Percentiles rank a stretch among this genome's conserved stretches.
Conservation (phyloP, 2,797 vertebrate species). For the Parauchenoglanis punctatus region DNA sequence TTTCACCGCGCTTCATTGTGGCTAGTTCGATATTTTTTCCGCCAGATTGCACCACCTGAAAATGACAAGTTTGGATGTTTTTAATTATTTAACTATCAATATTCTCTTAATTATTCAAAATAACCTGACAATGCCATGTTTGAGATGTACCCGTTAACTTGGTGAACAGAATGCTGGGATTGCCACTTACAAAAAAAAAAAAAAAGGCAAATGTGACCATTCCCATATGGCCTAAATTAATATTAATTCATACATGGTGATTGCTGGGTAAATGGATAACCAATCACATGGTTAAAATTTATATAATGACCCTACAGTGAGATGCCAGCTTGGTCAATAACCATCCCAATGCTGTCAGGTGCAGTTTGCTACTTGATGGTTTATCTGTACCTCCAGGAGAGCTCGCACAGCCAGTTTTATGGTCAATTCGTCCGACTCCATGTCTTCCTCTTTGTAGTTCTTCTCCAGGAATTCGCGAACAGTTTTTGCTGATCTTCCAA, state of each 20-base stretch:
- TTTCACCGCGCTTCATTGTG: conserved; percentile 79
- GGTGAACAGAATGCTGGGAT: neutral
- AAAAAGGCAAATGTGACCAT: neutral
- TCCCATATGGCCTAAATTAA: neutral
- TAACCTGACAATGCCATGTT: neutral
- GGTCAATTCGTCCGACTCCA: conserved; percentile 80
- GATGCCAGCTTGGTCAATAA: neutral
- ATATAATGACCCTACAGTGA: neutral
- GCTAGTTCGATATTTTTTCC: conserved; percentile 87
- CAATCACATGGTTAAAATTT: neutral
- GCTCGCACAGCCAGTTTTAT: conserved; percentile 84
- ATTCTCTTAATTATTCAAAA: neutral
- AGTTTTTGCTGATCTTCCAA: conserved; percentile 84
- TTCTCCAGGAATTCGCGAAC: conserved; percentile 87
- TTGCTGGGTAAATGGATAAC: neutral
- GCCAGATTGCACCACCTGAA: conserved; percentile 83
- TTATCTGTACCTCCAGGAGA: conserved; percentile 75
- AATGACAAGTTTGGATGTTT: neutral
- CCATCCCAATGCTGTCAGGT: too few species aligned
- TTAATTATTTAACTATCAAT: neutral
- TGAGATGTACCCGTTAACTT: neutral
- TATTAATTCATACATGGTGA: neutral
- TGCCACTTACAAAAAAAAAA: neutral
- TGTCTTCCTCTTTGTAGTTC: conserved; percentile 83
- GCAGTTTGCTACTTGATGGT: neutral